phyloP scores from a whole-genome alignment of 2,797 vertebrate genomes.

The Neomorphus geoffroyi region DNA sequence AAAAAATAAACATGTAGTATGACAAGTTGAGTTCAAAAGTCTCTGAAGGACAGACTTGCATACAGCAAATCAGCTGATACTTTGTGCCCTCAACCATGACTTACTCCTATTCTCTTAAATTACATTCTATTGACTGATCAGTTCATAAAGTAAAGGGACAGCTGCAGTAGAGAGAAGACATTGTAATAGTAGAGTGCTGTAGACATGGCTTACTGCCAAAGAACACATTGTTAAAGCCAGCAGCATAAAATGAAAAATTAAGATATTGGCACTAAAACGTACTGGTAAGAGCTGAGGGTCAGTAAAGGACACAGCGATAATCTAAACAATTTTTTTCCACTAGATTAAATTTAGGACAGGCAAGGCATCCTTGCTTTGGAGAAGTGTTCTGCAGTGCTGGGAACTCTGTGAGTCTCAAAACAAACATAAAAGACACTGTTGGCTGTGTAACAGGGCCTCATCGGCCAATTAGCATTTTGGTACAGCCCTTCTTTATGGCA shows the following conservation, averaged over 20 bases:
- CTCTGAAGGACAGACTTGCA: slow-evolving; percentile 30
- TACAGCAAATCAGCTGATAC: background rate
- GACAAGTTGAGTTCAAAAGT: slow-evolving; percentile 9
- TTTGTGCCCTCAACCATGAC: slow-evolving; percentile 25
- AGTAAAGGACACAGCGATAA: slow-evolving; percentile 37
- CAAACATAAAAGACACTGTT: background rate
- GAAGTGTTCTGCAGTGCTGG: slow-evolving; percentile 15
- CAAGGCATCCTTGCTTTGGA: slow-evolving; percentile 21
- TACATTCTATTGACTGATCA: slow-evolving; percentile 4
- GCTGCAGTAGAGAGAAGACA: slow-evolving; percentile 41
- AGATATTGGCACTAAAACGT: slow-evolving; percentile 39
- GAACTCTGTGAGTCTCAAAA: background rate
- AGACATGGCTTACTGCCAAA: slow-evolving; percentile 56
- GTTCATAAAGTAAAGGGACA: slow-evolving; percentile 62
- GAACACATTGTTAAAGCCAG: slow-evolving; percentile 58
- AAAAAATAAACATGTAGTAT: background rate
- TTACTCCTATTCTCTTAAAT: slow-evolving; percentile 38
- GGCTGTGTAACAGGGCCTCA: background rate
- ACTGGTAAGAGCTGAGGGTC: slow-evolving; percentile 38
- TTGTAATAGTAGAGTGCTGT: slow-evolving; percentile 29
- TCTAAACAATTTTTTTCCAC: slow-evolving; percentile 53
- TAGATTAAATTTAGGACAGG: slow-evolving; percentile 56
- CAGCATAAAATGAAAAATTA: slow-evolving; percentile 60
- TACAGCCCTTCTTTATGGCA: background rate
- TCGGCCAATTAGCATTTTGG: background rate